phyloP scores from a whole-genome alignment of 53 echinoderm and acorn worm species.

The Patiria pectinifera region DNA sequence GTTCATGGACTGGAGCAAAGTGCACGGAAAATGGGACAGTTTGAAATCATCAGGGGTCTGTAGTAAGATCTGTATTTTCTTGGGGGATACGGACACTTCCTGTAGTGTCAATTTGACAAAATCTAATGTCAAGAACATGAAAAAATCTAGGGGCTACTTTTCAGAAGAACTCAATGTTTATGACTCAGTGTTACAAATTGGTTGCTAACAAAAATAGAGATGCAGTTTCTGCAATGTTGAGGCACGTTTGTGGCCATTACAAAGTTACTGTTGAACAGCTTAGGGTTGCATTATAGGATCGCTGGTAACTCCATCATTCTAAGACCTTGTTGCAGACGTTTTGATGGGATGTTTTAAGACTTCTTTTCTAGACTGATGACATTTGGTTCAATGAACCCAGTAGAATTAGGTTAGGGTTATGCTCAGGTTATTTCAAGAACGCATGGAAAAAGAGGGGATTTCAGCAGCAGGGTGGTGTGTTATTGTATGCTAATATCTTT shows the following conservation, averaged over 20 bases:
- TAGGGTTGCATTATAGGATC: not conserved
- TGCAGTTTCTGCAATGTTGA: not conserved
- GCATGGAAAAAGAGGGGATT: not conserved
- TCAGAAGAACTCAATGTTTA: not conserved
- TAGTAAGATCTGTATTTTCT: not conserved
- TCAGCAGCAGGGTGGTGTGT: not conserved
- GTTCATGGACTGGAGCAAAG: constrained; percentile 2
- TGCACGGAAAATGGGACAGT: not conserved
- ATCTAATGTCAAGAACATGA: not conserved
- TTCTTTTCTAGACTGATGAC: constrained; percentile 38
- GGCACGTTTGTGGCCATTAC: not conserved
- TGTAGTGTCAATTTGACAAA: not conserved
- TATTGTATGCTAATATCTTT: not conserved
- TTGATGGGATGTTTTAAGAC: constrained; percentile 53
- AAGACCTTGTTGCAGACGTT: constrained; percentile 43
- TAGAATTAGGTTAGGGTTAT: constrained; percentile 61
- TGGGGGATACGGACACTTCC: not conserved
- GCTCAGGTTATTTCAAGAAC: constrained; percentile 40
- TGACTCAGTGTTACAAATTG: not conserved
- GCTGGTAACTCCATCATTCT: constrained; percentile 37
- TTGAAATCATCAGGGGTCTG: not conserved
- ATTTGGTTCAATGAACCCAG: constrained; percentile 53
- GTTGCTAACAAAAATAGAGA: not conserved
- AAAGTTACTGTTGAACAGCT: not conserved
- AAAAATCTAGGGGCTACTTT: not conserved